Base-by-base conservation (phyloP, 2,113 vertebrate genomes). In the Bungarus multicinctus region DNA sequence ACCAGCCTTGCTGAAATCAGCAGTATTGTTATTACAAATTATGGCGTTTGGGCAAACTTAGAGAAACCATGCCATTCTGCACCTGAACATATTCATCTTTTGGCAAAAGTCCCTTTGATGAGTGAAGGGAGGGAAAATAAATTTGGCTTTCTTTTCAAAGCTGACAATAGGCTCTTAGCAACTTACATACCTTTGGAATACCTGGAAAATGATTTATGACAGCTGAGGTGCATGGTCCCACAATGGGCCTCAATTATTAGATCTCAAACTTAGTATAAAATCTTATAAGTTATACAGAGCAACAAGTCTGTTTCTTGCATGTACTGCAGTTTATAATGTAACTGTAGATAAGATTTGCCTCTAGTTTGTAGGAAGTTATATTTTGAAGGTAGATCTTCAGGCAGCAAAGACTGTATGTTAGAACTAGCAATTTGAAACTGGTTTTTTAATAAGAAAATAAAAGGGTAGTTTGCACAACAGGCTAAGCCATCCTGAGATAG, bases 191-290 rank as follows among this genome's bases (percentile, higher is more conserved):
- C 47, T 81, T 60, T 55, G 50, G 50, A 89, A 87, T 58, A 88
- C 91, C 91, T 88, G 60, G 91, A 74, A 88, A 92, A 81, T 89
- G 87, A 92, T 92, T 89, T 92, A 92, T 89, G n/a, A 87, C 60
- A 89, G 53, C 25, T 89, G 91, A 18, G 87, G 30, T 88, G 23
- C 34, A 89, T 54, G n/a, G 39, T 74, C 60, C 22, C 57, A 54
- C 87, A 88, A 43, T 60, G 25, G 50, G 58, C 50, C 52, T 92
- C 27, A 34, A 89, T 92, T 89, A 92, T 89, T 89, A 92, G 34
- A 74, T 50, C 52, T 92, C 58, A 88, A 87, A 87, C 34, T 74
- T 92, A 74, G 60, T 89, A 39, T 89, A 52, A 92, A 92, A 81
- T 92, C 60, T 92, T 92, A 55, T 16, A 11, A 87, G n/a, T 81